Percentiles rank a stretch among this genome's conserved stretches.
phyloP scores from a whole-genome alignment of 2,113 vertebrate genomes.

The Colinus virginianus region DNA sequence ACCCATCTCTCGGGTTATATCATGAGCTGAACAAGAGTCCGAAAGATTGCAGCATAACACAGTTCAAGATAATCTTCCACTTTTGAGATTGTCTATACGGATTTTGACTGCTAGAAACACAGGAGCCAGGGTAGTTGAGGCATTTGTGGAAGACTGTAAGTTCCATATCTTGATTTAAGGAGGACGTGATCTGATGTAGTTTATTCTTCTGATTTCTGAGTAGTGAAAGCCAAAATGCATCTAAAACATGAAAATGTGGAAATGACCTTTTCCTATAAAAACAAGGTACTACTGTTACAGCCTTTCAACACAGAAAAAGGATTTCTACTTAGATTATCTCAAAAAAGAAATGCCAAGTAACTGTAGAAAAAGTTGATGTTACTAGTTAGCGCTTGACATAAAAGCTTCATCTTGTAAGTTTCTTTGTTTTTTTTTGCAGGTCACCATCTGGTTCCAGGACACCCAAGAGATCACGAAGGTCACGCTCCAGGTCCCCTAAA shows the following conservation, averaged over 20 bases:
- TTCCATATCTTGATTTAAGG: neutral
- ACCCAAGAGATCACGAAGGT: conserved; percentile 93
- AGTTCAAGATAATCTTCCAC: neutral
- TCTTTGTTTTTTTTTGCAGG: conserved; percentile 69
- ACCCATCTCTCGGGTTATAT: neutral
- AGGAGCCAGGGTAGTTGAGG: neutral
- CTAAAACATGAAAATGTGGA: neutral
- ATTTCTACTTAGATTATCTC: neutral
- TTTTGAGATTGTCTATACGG: neutral
- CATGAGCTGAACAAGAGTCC: neutral
- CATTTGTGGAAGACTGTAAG: neutral
- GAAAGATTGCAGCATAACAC: neutral
- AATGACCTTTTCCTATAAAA: neutral
- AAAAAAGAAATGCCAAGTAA: neutral
- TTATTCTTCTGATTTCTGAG: neutral
- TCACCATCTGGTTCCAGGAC: conserved; percentile 95
- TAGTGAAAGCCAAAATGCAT: neutral
- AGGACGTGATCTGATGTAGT: neutral
- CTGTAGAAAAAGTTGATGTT: neutral
- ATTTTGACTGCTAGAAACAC: neutral
- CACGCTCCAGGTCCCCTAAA: conserved; percentile 94
- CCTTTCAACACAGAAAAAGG: neutral
- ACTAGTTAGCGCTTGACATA: neutral
- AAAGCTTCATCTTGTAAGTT: neutral
- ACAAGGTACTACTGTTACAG: neutral